Percentiles rank a stretch among this genome's conserved stretches.
phyloP scores from a whole-genome alignment of 1,140 invertebrate genomes.

The Mycetomoellerius zeteki region DNA sequence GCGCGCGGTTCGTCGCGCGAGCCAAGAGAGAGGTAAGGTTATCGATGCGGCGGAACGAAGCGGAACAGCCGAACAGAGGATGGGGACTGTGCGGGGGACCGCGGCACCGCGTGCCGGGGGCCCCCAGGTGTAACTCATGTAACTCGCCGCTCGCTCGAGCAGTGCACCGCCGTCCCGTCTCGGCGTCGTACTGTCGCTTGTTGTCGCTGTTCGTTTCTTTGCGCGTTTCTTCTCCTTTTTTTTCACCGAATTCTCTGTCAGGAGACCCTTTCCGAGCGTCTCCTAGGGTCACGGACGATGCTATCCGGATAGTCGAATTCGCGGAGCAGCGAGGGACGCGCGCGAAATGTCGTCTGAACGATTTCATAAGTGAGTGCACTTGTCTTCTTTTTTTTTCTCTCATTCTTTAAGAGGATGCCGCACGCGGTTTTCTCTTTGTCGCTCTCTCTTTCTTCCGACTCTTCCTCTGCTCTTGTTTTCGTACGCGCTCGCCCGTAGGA shows the following conservation, averaged over 20 bases:
- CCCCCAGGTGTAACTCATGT: conserved; percentile 48
- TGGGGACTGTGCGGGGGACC: conserved; percentile 7
- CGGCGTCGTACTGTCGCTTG: not conserved
- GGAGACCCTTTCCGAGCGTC: not conserved
- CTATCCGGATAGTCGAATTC: not conserved
- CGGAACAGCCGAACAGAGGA: conserved; percentile 31
- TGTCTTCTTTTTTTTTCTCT: not conserved
- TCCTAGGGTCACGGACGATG: not conserved
- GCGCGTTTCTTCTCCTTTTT: not conserved
- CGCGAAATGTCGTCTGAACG: conserved; percentile 83
- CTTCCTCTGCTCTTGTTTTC: conserved; percentile 52
- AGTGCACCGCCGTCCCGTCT: conserved; percentile 67
- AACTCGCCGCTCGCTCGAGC: conserved; percentile 61
- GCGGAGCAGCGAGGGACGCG: not conserved
- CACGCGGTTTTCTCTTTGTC: not conserved
- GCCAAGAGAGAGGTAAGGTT: conserved; percentile 46
- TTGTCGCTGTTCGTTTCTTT: not conserved
- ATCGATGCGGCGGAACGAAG: conserved; percentile 44
- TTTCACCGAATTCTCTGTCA: not conserved
- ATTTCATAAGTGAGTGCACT: conserved; percentile 85
- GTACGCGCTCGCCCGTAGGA: conserved; percentile 14
- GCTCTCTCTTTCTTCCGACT: conserved; percentile 12
- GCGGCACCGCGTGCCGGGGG: not conserved
- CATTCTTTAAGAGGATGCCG: not conserved
- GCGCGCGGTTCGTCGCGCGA: conserved; percentile 45